These are phyloP conservation scores for Camponotus vicinus DNA, from an alignment of 1,140 invertebrate species.

Conservation along the genomic window DNA sequence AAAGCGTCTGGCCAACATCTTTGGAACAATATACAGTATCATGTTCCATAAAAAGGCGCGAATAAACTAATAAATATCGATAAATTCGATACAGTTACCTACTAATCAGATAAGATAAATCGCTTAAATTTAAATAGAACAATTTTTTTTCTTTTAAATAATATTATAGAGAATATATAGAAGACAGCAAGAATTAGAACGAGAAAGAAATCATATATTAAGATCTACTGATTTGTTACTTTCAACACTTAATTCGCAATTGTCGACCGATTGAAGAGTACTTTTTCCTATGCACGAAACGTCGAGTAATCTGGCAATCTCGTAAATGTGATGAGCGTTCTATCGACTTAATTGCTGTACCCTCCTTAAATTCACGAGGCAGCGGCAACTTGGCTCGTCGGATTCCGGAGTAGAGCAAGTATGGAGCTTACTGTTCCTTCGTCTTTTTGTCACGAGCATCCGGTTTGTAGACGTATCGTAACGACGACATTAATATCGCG, in stretches of 20 bases:
- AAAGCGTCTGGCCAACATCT: neutral
- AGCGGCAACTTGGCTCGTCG: slow-evolving; percentile 33
- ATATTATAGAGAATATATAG: neutral
- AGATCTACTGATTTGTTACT: neutral
- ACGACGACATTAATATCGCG: slow-evolving; percentile 74
- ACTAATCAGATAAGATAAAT: neutral
- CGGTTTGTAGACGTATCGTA: slow-evolving; percentile 61
- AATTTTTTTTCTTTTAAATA: neutral
- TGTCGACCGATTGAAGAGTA: slow-evolving; percentile 9
- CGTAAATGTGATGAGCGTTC: slow-evolving; percentile 57
- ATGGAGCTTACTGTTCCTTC: slow-evolving; percentile 4
- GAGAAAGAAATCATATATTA: neutral
- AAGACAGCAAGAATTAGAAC: neutral
- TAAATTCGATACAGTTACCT: neutral
- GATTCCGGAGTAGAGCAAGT: neutral
- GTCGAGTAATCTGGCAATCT: slow-evolving; percentile 53
- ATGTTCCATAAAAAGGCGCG: neutral
- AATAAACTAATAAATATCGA: neutral
- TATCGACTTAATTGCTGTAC: slow-evolving; percentile 59
- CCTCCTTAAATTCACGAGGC: slow-evolving; percentile 50
- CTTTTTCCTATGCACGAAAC: slow-evolving; percentile 32
- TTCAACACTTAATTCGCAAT: slow-evolving; percentile 2
- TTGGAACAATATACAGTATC: slow-evolving; percentile 4
- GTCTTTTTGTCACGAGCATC: slow-evolving; percentile 26
- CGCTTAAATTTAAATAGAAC: neutral